Base-by-base conservation (phyloP, 2,888 invertebrate species). In the Halictus quadricinctus region DNA sequence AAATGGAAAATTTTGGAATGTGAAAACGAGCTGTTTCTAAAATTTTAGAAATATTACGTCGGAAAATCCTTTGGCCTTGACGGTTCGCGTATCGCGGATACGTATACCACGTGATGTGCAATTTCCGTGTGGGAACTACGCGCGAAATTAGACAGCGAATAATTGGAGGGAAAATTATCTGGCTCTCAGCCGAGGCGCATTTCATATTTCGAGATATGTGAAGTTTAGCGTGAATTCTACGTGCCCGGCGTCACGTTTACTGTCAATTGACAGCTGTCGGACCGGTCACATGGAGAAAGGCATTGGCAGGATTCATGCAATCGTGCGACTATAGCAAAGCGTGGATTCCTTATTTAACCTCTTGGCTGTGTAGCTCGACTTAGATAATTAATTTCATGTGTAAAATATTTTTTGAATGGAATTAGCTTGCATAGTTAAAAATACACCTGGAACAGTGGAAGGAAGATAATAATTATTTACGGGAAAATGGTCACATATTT, bases 201-300 rank as follows among this genome's bases (percentile, higher is more conserved):
- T 79, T 60, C 60, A 21, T 69, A 54, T 84, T 84, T 50, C 41
- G 36, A 76, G 84, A 85, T 76, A 79, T 76, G n/a, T 2, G 36
- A 21, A 21, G 8, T 8, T 43, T 25, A 12, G 5, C 29, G 15
- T 10, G 48, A 50, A 43, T 21, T 79, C 5, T 18, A n/a, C 85
- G 87, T 80, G 85, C 48, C 6, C 25, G 18, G 10, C 36, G 79
- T 82, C 89, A 89, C 87, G 89, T 89, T 81, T 64, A 36, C n/a
- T 41, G 54, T 48, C 29, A 80, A 80, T 86, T 76, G 66, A 2
- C 66, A 73, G 48, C 80, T 86, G 77, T n/a, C 64, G 25, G n/a
- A 41, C 69, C 46, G 41, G 18, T 60, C 54, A 25, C 41, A 43
- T 41, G 29, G 21, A 46, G 48, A 43, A 46, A 70, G 43, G n/a